Evolutionary conservation across 2,113 vertebrate genomes (phyloP).

Genomic region (Sylvia atricapilla): DNA sequence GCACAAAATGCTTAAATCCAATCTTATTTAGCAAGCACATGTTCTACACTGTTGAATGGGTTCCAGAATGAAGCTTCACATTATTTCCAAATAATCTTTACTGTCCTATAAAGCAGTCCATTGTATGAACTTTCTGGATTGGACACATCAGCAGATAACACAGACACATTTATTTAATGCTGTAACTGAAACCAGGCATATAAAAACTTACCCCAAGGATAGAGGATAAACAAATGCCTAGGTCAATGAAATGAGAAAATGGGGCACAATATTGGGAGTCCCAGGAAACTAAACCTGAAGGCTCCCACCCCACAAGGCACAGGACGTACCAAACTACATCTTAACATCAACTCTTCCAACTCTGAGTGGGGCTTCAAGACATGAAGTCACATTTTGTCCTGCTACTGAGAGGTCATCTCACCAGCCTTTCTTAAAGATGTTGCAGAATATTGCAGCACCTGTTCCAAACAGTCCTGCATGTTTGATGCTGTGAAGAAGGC

Average conservation of each 20-base stretch:
- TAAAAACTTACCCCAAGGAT: not conserved
- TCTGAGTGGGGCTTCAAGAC: not conserved
- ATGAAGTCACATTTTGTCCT: not conserved
- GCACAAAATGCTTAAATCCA: not conserved
- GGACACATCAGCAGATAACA: not conserved
- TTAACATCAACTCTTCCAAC: not conserved
- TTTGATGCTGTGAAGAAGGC: not conserved
- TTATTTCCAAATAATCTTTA: constrained; percentile 13
- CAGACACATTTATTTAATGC: not conserved
- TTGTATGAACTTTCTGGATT: not conserved
- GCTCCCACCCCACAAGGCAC: accelerated
- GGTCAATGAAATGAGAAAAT: not conserved
- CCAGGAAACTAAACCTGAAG: not conserved
- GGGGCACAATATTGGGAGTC: not conserved
- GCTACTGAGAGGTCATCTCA: not conserved
- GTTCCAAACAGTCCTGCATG: not conserved
- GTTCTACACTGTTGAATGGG: not conserved
- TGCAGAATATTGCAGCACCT: not conserved
- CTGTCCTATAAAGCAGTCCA: not conserved
- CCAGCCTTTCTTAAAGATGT: not conserved
- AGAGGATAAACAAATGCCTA: not conserved
- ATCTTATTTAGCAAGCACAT: not conserved
- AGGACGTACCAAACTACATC: not conserved
- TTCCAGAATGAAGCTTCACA: not conserved
- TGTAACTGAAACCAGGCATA: not conserved